A percentile compares a stretch with the other conserved stretches of the same genome.
phyloP scores from a whole-genome alignment of 2,888 invertebrate genomes.

The Agonopterix alstromeriana region DNA sequence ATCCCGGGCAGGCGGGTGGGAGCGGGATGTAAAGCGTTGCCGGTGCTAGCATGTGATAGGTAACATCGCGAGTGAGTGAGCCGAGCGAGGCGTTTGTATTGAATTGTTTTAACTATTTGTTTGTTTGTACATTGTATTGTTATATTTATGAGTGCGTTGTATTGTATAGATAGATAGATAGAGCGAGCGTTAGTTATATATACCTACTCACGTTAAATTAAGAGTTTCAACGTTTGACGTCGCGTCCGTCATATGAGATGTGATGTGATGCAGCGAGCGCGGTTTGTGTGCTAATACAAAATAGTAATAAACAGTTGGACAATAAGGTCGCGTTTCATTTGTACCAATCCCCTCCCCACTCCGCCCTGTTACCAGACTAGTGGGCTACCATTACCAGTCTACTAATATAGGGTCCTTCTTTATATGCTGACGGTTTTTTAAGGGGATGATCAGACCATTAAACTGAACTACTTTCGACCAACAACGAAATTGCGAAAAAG shows the following conservation, averaged over 20 bases:
- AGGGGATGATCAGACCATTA: too few species aligned
- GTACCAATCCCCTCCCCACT: not conserved
- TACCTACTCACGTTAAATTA: slow-evolving; percentile 25
- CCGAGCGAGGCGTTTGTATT: slow-evolving; percentile 8
- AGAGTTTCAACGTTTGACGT: slow-evolving; percentile 31
- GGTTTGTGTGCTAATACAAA: slow-evolving; percentile 20
- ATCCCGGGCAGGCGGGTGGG: not conserved
- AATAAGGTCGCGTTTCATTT: slow-evolving; percentile 42
- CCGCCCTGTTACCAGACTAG: not conserved
- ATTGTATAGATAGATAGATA: slow-evolving; percentile 26
- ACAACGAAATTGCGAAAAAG: too few species aligned
- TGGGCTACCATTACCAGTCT: not conserved
- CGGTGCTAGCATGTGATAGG: not conserved
- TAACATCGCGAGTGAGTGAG: not conserved
- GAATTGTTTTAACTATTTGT: slow-evolving; percentile 47
- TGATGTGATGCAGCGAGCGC: not conserved
- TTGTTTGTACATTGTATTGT: slow-evolving; percentile 54
- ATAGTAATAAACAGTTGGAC: slow-evolving; percentile 66
- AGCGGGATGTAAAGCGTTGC: slow-evolving; percentile 1
- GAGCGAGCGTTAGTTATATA: slow-evolving; percentile 15
- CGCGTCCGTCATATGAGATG: slow-evolving; percentile 23
- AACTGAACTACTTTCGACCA: too few species aligned
- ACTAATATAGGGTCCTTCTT: too few species aligned
- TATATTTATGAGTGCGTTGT: slow-evolving; percentile 57
- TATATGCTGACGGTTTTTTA: too few species aligned